A percentile compares a stretch with the other conserved stretches of the same genome.
These are phyloP conservation scores for Horisme vitalbata DNA, from an alignment of 2,888 invertebrate species.

Conservation along the genomic window DNA sequence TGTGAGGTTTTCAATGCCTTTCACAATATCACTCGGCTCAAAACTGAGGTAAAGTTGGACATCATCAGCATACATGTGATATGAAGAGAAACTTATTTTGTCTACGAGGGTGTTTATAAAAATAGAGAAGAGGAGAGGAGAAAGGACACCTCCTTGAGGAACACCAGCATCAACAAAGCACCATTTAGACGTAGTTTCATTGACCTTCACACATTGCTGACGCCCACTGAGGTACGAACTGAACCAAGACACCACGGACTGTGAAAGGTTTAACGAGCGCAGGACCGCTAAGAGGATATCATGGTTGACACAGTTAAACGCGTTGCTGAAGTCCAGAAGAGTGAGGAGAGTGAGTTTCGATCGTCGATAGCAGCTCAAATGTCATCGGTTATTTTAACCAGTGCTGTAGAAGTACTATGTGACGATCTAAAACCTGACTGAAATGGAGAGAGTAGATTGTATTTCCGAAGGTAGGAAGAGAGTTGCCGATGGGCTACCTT, in stretches of 20 bases:
- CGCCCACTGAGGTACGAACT: background rate
- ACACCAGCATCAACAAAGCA: no score
- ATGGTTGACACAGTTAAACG: background rate
- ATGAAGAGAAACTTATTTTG: no score
- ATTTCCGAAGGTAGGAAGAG: background rate
- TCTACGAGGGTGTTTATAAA: no score
- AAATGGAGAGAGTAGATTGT: background rate
- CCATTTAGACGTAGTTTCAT: no score
- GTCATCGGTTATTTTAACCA: background rate
- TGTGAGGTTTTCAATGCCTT: no score
- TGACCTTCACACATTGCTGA: background rate
- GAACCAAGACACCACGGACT: background rate
- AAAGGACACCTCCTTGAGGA: background rate
- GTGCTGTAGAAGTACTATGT: background rate
- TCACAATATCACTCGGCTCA: no score
- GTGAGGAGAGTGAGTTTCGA: background rate
- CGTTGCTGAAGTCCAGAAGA: no score
- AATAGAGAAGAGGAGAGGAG: no score
- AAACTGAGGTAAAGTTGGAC: no score
- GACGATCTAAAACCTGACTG: background rate
- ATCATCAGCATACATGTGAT: no score
- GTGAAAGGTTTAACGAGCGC: background rate
- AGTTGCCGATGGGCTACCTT: background rate
- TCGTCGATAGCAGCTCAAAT: background rate
- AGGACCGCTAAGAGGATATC: background rate